Percentiles rank a stretch among this genome's conserved stretches.
phyloP scores from a whole-genome alignment of 2,888 invertebrate genomes.

The Neuroscelio doddi region DNA sequence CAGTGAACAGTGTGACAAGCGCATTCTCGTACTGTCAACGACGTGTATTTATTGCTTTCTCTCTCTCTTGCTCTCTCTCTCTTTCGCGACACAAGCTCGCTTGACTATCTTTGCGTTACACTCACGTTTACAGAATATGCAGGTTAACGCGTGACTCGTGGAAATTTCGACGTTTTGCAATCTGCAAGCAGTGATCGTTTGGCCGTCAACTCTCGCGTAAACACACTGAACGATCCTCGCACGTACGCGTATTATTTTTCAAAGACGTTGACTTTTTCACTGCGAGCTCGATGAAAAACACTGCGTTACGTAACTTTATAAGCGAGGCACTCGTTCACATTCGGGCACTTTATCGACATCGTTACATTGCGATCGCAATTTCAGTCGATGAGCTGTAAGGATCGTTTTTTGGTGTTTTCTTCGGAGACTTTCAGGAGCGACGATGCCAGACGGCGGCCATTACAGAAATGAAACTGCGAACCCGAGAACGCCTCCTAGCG shows the following conservation, averaged over 20 bases:
- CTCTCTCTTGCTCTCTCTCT: no score
- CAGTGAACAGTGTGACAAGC: slow-evolving; percentile 1
- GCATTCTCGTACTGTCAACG: slow-evolving; percentile 1
- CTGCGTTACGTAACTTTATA: slow-evolving; percentile 1
- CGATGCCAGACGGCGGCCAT: slow-evolving; percentile 70
- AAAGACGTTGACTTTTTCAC: not conserved
- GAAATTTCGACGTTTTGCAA: not conserved
- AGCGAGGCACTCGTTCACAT: slow-evolving; percentile 8
- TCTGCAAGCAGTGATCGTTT: not conserved
- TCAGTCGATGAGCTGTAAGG: slow-evolving; percentile 21
- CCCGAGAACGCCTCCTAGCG: slow-evolving; percentile 47
- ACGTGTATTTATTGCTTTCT: not conserved
- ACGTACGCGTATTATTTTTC: slow-evolving; percentile 3
- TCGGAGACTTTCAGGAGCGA: slow-evolving; percentile 51
- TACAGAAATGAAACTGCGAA: slow-evolving; percentile 64
- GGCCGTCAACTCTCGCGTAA: no score
- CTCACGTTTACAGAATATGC: not conserved
- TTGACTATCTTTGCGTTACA: not conserved
- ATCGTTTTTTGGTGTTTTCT: slow-evolving; percentile 17
- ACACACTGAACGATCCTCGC: not conserved
- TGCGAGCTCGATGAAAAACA: not conserved
- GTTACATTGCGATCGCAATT: slow-evolving; percentile 4
- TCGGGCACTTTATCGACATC: slow-evolving; percentile 13
- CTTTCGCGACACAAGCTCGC: not conserved
- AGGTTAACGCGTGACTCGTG: not conserved